Evolutionary conservation across 2,113 vertebrate species (phyloP).

Genomic region (Rissa tridactyla): DNA sequence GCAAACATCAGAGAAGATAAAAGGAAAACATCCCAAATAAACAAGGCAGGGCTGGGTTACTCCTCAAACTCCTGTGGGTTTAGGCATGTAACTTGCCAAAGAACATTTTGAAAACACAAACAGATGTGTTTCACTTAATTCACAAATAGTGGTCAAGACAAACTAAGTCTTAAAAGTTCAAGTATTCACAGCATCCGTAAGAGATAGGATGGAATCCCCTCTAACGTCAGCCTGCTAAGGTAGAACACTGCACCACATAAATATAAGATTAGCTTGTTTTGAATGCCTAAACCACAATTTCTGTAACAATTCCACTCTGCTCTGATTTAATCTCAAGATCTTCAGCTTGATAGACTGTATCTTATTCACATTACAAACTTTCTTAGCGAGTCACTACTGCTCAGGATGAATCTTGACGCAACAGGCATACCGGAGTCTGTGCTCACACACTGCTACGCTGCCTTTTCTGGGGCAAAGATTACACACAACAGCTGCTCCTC

Average conservation of each 20-base stretch:
- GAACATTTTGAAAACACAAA: background rate
- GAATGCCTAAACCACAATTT: background rate
- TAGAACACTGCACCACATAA: background rate
- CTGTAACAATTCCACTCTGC: background rate
- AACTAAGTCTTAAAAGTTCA: background rate
- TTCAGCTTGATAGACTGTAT: background rate
- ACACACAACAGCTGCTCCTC: background rate
- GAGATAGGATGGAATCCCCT: background rate
- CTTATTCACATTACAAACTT: background rate
- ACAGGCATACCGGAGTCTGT: background rate
- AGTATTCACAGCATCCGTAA: background rate
- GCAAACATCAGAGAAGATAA: constrained; percentile 1
- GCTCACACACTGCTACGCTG: background rate
- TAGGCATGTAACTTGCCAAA: background rate
- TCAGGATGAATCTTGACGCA: background rate
- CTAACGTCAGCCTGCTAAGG: background rate
- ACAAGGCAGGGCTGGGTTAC: background rate
- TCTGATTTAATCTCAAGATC: background rate
- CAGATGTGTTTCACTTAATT: background rate
- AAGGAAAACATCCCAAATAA: constrained; percentile 42
- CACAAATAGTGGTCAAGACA: background rate
- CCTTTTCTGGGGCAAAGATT: background rate
- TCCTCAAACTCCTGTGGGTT: background rate
- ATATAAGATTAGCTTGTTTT: background rate
- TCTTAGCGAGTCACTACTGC: background rate